Base-by-base conservation (phyloP, 2,888 invertebrate species). In the Sminthurinus aureus region DNA sequence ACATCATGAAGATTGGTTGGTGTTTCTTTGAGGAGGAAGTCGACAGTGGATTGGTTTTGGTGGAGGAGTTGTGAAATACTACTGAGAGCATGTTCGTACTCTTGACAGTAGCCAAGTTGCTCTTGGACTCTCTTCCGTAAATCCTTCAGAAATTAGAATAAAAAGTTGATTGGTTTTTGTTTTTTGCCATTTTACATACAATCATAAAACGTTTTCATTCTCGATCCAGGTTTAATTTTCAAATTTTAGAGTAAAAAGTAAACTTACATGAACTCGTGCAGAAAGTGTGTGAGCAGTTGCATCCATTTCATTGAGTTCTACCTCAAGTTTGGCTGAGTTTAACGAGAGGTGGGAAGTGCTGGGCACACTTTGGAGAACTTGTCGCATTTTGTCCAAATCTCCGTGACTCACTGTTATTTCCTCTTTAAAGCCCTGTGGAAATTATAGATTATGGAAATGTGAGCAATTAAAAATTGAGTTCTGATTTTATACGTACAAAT, bases 291-390 rank as follows among this genome's bases (percentile, higher is more conserved):
- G 87, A 11, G 88, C 85, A 0, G 84, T 87, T 9, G 88, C 87
- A 84, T 88, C 88, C 87, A 88, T 87, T 82, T 88, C 88, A 78
- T 84, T 84, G 51, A 88, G 77, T 77, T 88, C 88, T 73, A 84
- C 84, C 64, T 88, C 88, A 83, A 87, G 75, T 81, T 87, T 88
- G n/a, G 78, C 79, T 0, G 87, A 87, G 81, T 85, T 87, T 1
- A 88, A 84, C 18, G 86, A 83, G 20, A 88, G 80, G 79, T 88
- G 88, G 66, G 82, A 66, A 15, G 88, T 88, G 22, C 87, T 86
- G 18, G 88, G 88, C 80, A 88, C 86, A 69, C 85, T 86, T 22
- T 79, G 81, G 15, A 88, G 71, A 2, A 88, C 88, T 38, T 85
- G 84, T 38, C 85, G 85, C 86, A 88, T 87, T 79, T 87, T 88